A percentile compares a stretch with the other conserved stretches of the same genome.
Evolutionary conservation across 2,888 invertebrate genomes (phyloP).

Genomic region (Lycia hirtaria): DNA sequence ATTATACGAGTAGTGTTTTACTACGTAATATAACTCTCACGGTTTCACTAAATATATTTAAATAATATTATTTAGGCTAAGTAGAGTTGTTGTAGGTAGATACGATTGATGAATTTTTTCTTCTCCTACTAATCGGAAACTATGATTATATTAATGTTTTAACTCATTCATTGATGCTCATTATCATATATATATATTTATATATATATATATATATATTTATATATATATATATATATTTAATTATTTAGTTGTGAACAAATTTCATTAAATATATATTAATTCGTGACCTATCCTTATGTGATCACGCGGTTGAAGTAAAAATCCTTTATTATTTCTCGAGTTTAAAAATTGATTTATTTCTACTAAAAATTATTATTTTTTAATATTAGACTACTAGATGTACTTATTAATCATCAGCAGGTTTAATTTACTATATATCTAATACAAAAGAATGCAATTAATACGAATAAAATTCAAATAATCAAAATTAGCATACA

Average conservation of each 20-base stretch:
- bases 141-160: constrained; percentile 2
- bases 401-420: no score
- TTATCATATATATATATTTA: background rate
- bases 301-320: background rate
- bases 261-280: no score
- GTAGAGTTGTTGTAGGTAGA: constrained; percentile 50
- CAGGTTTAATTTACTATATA: no score
- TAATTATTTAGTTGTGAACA: no score
- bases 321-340: background rate
- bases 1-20: constrained; percentile 68
- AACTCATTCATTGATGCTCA: background rate
- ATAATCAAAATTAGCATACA: no score
- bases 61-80: constrained; percentile 59
- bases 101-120: constrained; percentile 41
- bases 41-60: constrained; percentile 68
- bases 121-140: constrained; percentile 27
- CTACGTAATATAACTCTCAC: constrained; percentile 66
- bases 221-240: background rate
- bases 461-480: no score
- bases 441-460: no score
- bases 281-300: background rate
- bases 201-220: background rate
- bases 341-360: no score
- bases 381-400: no score
- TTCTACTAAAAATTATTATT: no score